phyloP scores from a whole-genome alignment of 2,797 vertebrate genomes.

The Fringilla coelebs region DNA sequence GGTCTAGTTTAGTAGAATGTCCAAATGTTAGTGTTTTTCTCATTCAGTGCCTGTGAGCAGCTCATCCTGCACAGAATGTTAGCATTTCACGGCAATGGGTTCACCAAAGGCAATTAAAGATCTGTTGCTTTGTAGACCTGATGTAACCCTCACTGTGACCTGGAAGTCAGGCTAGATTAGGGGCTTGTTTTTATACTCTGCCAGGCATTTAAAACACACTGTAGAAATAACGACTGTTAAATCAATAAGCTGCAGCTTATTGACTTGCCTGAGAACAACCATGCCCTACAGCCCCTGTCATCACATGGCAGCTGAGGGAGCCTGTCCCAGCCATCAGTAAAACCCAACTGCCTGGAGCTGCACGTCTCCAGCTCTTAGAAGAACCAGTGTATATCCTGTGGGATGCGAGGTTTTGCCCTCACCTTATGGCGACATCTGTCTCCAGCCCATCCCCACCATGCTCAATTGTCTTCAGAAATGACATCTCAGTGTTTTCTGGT shows the following conservation, averaged over 20 bases:
- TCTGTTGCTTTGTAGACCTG: not conserved
- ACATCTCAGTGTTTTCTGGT: conserved; percentile 91
- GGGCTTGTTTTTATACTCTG: not conserved
- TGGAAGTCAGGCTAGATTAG: not conserved
- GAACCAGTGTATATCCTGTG: rapidly evolving
- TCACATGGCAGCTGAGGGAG: not conserved
- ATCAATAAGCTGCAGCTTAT: not conserved
- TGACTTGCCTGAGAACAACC: not conserved
- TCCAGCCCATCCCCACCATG: conserved; percentile 82
- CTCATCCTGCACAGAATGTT: not conserved
- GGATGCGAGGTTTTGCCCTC: not conserved
- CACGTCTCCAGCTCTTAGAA: not conserved
- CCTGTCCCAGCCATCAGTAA: not conserved
- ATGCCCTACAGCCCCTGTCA: not conserved
- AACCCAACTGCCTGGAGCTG: not conserved
- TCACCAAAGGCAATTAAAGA: not conserved
- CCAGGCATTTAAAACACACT: not conserved
- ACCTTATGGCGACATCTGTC: conserved; percentile 90
- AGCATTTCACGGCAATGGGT: not conserved
- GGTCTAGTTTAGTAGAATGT: not conserved
- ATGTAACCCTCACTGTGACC: not conserved
- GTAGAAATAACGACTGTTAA: not conserved
- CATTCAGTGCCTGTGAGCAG: not conserved
- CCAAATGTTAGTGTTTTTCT: not conserved
- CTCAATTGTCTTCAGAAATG: conserved; percentile 89